A percentile compares a stretch with the other conserved stretches of the same genome.
Evolutionary conservation across 2,113 vertebrate genomes (phyloP).

Genomic region (Brachyhypopomus gauderio): DNA sequence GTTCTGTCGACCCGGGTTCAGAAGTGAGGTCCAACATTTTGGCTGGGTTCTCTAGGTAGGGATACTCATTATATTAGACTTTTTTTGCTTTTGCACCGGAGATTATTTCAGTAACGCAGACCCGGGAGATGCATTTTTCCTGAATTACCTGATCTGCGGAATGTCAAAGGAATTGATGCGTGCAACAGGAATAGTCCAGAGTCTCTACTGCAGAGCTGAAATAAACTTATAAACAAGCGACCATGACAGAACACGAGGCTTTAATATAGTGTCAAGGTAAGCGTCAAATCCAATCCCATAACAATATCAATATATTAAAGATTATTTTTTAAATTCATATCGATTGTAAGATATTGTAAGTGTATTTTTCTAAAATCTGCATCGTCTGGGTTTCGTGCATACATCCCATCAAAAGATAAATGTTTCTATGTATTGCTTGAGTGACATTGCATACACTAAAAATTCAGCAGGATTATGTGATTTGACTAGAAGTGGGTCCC

Average conservation of each 20-base stretch:
- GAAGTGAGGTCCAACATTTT: conserved; percentile 5
- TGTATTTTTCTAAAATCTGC: not conserved
- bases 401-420: not conserved
- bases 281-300: not conserved
- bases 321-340: no score
- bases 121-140: not conserved
- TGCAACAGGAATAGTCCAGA: not conserved
- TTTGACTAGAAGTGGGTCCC: not conserved
- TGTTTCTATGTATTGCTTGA: not conserved
- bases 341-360: not conserved
- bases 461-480: not conserved
- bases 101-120: not conserved
- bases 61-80: not conserved
- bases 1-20: conserved; percentile 1
- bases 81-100: not conserved
- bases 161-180: not conserved
- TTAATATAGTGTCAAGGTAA: conserved; percentile 30
- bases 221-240: conserved; percentile 6
- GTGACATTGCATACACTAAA: not conserved
- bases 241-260: not conserved
- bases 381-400: not conserved
- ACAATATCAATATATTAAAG: no score
- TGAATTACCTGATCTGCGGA: conserved; percentile 23
- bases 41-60: not conserved
- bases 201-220: not conserved